phyloP scores from a whole-genome alignment of 2,113 vertebrate species.

The Cryptomyrus ogoouensis region DNA sequence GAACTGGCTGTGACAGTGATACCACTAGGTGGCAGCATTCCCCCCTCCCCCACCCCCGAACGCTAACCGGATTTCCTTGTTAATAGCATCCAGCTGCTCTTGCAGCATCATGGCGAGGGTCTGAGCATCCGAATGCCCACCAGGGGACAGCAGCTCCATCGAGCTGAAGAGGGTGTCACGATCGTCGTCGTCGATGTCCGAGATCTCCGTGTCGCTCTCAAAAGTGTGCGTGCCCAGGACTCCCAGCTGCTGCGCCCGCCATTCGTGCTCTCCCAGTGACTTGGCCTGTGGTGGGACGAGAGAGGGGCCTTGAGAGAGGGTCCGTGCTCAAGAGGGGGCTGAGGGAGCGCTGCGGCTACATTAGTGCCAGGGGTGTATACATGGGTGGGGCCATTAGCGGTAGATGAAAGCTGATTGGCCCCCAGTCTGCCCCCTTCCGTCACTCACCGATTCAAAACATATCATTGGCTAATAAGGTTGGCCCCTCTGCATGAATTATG shows the following conservation, averaged over 20 bases:
- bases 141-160: slow-evolving; percentile 92
- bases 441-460: background rate
- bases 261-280: slow-evolving; percentile 90
- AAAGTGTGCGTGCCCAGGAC: slow-evolving; percentile 84
- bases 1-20: background rate
- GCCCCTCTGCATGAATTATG: background rate
- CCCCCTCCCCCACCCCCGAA: background rate
- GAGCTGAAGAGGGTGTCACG: slow-evolving; percentile 95
- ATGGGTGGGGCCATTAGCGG: background rate
- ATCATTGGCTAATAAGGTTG: background rate
- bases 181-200: slow-evolving; percentile 94
- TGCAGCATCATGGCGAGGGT: slow-evolving; percentile 99
- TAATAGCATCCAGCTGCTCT: slow-evolving; percentile 95
- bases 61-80: slow-evolving; percentile 91
- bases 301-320: background rate
- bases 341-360: background rate
- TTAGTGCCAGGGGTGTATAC: background rate
- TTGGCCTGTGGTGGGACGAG: slow-evolving; percentile 67
- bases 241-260: slow-evolving; percentile 86
- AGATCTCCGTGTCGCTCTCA: slow-evolving; percentile 97
- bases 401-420: background rate
- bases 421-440: background rate
- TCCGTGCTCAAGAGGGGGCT: background rate
- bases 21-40: background rate
- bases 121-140: slow-evolving; percentile 95